A percentile compares a stretch with the other conserved stretches of the same genome.
Evolutionary conservation across 2,888 invertebrate genomes (phyloP).

Genomic region (Epinotia brunnichana): DNA sequence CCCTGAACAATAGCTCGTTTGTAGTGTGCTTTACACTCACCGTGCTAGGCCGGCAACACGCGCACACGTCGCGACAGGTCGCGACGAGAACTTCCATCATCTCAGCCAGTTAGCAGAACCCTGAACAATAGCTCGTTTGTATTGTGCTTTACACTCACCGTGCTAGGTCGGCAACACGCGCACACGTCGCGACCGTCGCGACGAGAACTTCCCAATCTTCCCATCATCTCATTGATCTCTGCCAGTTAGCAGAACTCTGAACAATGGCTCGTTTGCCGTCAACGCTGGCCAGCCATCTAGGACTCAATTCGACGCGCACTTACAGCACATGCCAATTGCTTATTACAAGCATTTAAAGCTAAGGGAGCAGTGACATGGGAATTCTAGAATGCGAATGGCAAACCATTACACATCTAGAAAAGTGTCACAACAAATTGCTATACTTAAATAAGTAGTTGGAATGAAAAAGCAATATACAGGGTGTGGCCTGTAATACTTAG

Average conservation of each 20-base stretch:
- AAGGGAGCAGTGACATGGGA: too few species aligned
- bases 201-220: not conserved
- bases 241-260: not conserved
- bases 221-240: too few species aligned
- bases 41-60: constrained; percentile 11
- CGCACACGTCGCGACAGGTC: constrained; percentile 34
- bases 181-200: not conserved
- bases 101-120: constrained; percentile 3
- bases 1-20: too few species aligned
- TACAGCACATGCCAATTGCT: not conserved
- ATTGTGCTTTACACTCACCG: not conserved
- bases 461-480: too few species aligned
- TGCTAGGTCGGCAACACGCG: not conserved
- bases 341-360: not conserved
- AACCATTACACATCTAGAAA: too few species aligned
- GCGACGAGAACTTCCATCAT: constrained; percentile 10
- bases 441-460: too few species aligned
- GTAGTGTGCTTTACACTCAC: too few species aligned
- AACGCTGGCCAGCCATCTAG: not conserved
- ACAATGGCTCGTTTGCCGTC: constrained; percentile 1
- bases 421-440: too few species aligned
- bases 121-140: constrained; percentile 14
- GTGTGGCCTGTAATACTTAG: too few species aligned
- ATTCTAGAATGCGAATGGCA: too few species aligned
- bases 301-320: not conserved